A percentile compares a stretch with the other conserved stretches of the same genome.
phyloP scores from a whole-genome alignment of 2,888 invertebrate genomes.

The Phaonia tiefii region DNA sequence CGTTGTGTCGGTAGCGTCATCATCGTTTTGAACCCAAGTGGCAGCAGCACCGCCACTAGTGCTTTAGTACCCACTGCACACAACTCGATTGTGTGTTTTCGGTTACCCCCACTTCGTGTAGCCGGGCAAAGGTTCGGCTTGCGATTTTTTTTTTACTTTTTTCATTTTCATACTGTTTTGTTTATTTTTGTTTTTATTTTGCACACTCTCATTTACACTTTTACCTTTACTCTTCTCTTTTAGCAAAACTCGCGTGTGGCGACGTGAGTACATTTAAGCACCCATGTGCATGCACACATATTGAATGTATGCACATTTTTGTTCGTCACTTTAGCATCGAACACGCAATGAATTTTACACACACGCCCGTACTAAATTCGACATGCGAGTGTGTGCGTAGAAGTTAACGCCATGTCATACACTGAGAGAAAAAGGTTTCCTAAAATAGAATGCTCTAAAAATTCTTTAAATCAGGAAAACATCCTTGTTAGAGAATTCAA shows the following conservation, averaged over 20 bases:
- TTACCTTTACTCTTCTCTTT: background rate
- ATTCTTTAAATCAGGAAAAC: too few relatives aligned
- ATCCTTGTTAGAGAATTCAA: too few relatives aligned
- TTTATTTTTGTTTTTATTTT: background rate
- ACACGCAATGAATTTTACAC: slow-evolving; percentile 43
- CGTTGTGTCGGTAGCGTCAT: too few relatives aligned
- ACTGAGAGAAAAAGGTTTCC: slow-evolving; percentile 44
- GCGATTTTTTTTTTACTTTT: background rate
- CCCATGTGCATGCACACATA: background rate
- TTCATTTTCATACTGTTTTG: background rate
- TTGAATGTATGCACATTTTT: background rate
- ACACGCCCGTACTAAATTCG: background rate
- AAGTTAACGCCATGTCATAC: slow-evolving; percentile 58
- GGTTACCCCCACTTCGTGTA: background rate
- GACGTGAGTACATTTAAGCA: background rate
- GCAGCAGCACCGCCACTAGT: too few relatives aligned
- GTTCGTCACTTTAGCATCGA: background rate
- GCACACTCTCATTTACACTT: background rate
- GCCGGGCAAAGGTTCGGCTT: background rate
- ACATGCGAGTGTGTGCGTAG: slow-evolving; percentile 16
- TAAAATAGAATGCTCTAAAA: too few relatives aligned
- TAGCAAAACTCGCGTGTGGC: background rate
- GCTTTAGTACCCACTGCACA: too few relatives aligned
- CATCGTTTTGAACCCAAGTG: too few relatives aligned
- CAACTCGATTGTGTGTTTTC: background rate